A percentile compares a stretch with the other conserved stretches of the same genome.
These are phyloP conservation scores for Pantherophis alleghaniensis DNA, from an alignment of 2,797 vertebrate genomes.

Conservation along the genomic window DNA sequence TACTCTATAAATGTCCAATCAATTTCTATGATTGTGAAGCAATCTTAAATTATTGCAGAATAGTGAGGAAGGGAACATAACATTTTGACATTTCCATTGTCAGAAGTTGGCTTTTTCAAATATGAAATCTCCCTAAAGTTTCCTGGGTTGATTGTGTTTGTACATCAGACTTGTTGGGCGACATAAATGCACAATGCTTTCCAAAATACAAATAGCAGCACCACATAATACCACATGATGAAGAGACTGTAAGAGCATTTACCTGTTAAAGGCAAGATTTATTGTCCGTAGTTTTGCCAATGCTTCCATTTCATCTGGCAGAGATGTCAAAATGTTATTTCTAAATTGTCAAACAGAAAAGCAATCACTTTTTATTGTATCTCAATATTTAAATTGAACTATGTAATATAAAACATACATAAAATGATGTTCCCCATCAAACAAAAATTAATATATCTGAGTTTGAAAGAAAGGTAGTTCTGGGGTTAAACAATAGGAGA, in stretches of 20 bases:
- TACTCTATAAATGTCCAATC: neutral
- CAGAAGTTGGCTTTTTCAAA: neutral
- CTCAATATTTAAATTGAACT: neutral
- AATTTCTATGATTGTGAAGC: neutral
- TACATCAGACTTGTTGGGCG: neutral
- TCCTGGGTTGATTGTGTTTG: neutral
- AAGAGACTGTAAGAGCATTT: conserved; percentile 25
- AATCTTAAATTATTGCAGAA: neutral
- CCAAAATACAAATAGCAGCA: neutral
- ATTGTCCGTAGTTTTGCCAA: conserved; percentile 80
- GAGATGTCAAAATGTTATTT: conserved; percentile 86
- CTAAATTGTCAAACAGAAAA: conserved; percentile 68
- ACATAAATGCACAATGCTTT: neutral
- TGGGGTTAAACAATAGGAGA: neutral
- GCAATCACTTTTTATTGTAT: conserved; percentile 4
- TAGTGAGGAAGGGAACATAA: neutral
- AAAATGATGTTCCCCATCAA: neutral
- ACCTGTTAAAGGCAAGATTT: conserved; percentile 91
- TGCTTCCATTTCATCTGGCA: conserved; percentile 84
- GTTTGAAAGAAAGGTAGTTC: neutral
- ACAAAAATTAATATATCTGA: neutral
- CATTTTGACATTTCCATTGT: neutral
- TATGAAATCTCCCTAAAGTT: neutral
- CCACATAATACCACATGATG: neutral
- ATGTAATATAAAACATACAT: neutral